These are phyloP conservation scores for Centropus bengalensis DNA, from an alignment of 2,113 vertebrate species.

Conservation along the genomic window DNA sequence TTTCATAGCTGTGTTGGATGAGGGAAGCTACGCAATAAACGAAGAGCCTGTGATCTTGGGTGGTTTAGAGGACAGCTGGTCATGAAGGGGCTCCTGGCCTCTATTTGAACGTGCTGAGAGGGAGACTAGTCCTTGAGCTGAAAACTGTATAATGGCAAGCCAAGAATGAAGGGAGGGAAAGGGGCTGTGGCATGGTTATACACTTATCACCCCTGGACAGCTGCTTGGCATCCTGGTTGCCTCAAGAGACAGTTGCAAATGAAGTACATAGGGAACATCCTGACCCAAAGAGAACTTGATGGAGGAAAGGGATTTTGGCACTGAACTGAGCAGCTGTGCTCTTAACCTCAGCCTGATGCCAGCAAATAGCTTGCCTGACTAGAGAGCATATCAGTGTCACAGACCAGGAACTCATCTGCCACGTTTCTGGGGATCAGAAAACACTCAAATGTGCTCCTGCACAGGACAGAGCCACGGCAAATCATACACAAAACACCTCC, in stretches of 20 bases:
- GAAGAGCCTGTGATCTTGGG: neutral
- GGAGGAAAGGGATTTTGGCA: neutral
- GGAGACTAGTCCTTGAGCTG: neutral
- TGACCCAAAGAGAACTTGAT: accelerated
- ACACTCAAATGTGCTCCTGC: neutral
- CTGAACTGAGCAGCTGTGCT: neutral
- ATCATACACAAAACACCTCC: neutral
- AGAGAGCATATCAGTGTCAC: neutral
- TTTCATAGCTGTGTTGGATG: neutral
- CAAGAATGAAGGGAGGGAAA: neutral
- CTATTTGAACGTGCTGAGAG: neutral
- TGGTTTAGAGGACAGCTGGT: neutral
- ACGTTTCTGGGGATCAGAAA: neutral
- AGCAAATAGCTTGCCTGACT: neutral
- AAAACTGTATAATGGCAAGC: neutral
- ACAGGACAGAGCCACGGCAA: neutral
- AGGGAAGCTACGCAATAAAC: neutral
- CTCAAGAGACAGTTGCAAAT: neutral
- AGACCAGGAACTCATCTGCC: neutral
- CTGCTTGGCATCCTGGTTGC: neutral
- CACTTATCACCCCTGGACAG: neutral
- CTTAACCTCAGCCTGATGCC: neutral
- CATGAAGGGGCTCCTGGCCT: neutral
- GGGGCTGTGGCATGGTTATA: neutral
- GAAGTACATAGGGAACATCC: neutral